Evolutionary conservation across 2,797 vertebrate genomes (phyloP), one percentile per base, ranked within the genome.

Genomic region (Gorsachius magnificus): DNA sequence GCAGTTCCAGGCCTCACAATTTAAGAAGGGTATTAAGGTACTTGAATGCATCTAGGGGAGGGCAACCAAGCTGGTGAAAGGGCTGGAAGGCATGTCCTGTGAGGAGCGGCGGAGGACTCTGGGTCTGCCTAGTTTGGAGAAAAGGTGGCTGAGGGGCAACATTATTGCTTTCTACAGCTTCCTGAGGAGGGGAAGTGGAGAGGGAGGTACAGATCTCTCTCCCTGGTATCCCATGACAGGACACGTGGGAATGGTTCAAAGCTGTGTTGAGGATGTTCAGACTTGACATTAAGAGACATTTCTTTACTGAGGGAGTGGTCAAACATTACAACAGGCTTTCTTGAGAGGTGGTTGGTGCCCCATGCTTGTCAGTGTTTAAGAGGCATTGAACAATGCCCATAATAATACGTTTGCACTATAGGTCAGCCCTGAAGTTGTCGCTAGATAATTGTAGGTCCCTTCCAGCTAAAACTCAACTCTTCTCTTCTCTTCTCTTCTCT

Each of bases 181-280:
- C 54, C 54, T 21, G 31, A 14, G 31, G 56, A 58, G 56, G 56
- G 43, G 14, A 33, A 46, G 21, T 17, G 64, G 64, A 25, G 43
- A 65, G 35, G 54, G 31, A n/a, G 11, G 11, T 70, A 24, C 13
- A 18, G 24, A 50, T 14, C 35, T 22, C 29, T 69, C 7, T 60
- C 10, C 43, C 20, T 64, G 36, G 60, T 2, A 45, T 45, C 51
- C 20, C 7, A 16, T 64, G 14, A 10, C 14, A 22, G 8, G 6
- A 53, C 3, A 0, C 3, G 2, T 46, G 12, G 26, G 11, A 66
- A 66, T 5, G 9, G 15, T 2, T 56, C 61, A 35, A 56, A 79
- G 24, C 16, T 79, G 33, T 0, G 0, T 6, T 13, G 16, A 6
- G 20, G 26, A 65, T 5, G 11, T n/a, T 54, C 9, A 45, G 11